phyloP scores from a whole-genome alignment of 2,113 vertebrate species.

The Centropus unirufus region DNA sequence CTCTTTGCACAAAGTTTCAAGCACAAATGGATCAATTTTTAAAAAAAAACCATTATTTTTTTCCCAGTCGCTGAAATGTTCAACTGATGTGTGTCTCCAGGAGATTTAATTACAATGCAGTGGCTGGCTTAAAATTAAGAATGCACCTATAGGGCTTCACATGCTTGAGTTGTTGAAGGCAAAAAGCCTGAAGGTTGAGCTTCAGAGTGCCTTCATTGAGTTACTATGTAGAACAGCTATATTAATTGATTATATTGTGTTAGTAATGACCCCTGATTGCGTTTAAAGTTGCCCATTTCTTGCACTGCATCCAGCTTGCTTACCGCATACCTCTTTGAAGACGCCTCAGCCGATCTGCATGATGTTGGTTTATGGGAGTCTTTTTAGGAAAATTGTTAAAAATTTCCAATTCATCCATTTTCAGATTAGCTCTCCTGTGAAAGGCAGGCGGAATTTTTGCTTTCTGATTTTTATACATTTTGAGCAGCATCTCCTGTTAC shows the following conservation, averaged over 20 bases:
- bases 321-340: background rate
- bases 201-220: accelerated
- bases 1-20: background rate
- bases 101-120: background rate
- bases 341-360: background rate
- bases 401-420: accelerated
- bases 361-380: background rate
- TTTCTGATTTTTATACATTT: background rate
- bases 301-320: background rate
- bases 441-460: background rate
- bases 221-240: background rate
- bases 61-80: background rate
- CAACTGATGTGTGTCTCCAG: background rate
- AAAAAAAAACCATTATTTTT: background rate
- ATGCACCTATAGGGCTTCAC: background rate
- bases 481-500: background rate
- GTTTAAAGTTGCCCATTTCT: background rate
- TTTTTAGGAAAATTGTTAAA: background rate
- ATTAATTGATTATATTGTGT: no score
- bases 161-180: background rate
- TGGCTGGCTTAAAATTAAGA: background rate
- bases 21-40: background rate
- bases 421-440: background rate
- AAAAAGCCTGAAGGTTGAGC: background rate
- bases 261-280: background rate